Percentiles rank a stretch among this genome's conserved stretches.
Evolutionary conservation across 2,888 invertebrate species (phyloP).

Genomic region (Smittia aterrima): DNA sequence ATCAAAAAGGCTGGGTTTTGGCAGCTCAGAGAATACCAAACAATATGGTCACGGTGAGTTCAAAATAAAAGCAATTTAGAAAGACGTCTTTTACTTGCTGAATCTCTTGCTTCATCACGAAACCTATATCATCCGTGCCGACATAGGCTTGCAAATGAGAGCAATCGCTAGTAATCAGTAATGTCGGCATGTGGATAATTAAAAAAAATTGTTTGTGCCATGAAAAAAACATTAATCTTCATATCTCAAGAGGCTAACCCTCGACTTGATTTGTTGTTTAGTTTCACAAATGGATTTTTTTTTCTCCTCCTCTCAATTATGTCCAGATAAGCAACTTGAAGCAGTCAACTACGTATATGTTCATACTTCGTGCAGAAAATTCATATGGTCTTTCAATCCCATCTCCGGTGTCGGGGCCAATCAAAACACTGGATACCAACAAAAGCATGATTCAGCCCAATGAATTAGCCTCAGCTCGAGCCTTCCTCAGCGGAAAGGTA

Average conservation of each 20-base stretch:
- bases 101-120: too few relatives aligned
- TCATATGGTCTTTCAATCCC: conserved; percentile 80
- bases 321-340: conserved; percentile 63
- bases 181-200: conserved; percentile 31
- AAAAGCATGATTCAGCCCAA: conserved; percentile 52
- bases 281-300: not conserved
- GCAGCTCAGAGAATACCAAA: conserved; percentile 67
- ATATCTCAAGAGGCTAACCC: not conserved
- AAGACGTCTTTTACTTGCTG: too few relatives aligned
- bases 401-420: conserved; percentile 69
- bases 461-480: conserved; percentile 52
- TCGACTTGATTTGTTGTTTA: not conserved
- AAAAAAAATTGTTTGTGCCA: conserved; percentile 23
- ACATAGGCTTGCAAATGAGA: conserved; percentile 22
- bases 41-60: conserved; percentile 64
- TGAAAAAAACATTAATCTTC: not conserved
- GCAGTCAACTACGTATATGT: conserved; percentile 79
- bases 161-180: conserved; percentile 24
- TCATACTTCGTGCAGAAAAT: conserved; percentile 82
- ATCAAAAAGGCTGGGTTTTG: conserved; percentile 74
- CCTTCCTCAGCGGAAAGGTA: conserved; percentile 53
- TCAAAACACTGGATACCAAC: conserved; percentile 60
- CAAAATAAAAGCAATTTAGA: not conserved
- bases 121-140: not conserved
- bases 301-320: conserved; percentile 13